phyloP scores from a whole-genome alignment of 1,140 invertebrate genomes.

The Drosophila quadrilineata region DNA sequence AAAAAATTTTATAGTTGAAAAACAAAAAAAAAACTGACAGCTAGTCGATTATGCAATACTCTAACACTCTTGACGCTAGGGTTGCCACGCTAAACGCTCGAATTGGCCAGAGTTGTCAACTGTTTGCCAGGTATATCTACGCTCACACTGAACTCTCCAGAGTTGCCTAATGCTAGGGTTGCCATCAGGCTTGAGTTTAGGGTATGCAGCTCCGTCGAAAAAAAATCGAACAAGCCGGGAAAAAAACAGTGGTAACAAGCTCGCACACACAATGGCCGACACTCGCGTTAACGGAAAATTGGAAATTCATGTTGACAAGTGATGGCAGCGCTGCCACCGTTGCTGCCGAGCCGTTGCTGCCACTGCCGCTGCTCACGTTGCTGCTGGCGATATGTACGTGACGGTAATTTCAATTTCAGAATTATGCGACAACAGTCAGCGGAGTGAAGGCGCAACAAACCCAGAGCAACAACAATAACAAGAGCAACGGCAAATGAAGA shows the following conservation, averaged over 20 bases:
- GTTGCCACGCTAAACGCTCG: too few species aligned
- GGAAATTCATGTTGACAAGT: conserved; percentile 76
- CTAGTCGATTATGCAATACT: not conserved
- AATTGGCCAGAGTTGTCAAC: not conserved
- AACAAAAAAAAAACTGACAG: too few species aligned
- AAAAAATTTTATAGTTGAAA: not conserved
- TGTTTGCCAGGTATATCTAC: not conserved
- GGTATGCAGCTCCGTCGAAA: too few species aligned
- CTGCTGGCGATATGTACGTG: conserved; percentile 63
- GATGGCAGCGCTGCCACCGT: conserved; percentile 40
- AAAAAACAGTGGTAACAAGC: too few species aligned
- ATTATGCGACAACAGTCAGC: conserved; percentile 35
- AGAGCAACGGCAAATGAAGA: conserved; percentile 9
- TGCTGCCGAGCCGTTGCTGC: too few species aligned
- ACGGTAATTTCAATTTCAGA: conserved; percentile 70
- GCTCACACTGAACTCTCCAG: too few species aligned
- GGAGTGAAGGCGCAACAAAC: not conserved
- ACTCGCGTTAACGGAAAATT: conserved; percentile 57
- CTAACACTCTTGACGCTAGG: not conserved
- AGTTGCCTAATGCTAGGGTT: too few species aligned
- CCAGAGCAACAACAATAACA: not conserved
- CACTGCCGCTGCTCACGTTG: too few species aligned
- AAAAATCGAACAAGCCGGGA: too few species aligned
- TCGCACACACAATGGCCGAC: conserved; percentile 21
- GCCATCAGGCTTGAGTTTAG: not conserved